Base-by-base conservation (phyloP, 1,140 invertebrate genomes). In the Nylanderia fulva region DNA sequence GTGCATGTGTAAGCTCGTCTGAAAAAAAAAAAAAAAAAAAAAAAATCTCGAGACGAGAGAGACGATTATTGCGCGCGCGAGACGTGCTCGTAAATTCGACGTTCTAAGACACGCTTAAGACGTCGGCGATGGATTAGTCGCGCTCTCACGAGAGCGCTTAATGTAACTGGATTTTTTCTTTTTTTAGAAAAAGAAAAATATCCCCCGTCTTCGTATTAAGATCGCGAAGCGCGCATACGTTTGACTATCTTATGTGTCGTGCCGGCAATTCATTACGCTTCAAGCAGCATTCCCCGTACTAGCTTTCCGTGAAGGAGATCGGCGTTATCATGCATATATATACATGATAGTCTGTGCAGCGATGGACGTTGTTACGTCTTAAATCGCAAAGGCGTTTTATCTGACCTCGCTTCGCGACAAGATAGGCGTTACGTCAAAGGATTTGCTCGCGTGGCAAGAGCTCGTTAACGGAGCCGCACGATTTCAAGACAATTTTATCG, bases 361-460 rank as follows among this genome's bases (percentile, higher is more conserved):
- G n/a, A 56, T 21, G n/a, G 52, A 56, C n/a, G n/a, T 56, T 56
- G 52, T 56, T 56, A 56, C 52, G 52, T 21, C 52, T 56, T 56
- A 56, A 56, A 56, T 56, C 52, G 52, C n/a, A 56, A 56, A 56
- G 9, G n/a, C n/a, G 52, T 56, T 56, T 33, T 56, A 56, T 56
- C 52, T 21, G n/a, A 56, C 52, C 52, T 56, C 52, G 52, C 8
- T 9, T 56, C 6, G 52, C n/a, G n/a, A 56, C 52, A 56, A 56
- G 52, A 56, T 21, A 56, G 52, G n/a, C n/a, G 52, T 56, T 56
- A 56, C 52, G 52, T 56, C 52, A 56, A 56, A 71, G 87, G 76
- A 86, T 90, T 88, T 48, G 91, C 91, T 91, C 90, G 83, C 90
- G 88, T 91, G 90, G 84, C 87, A 91, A 91, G 85, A 80, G 88